Conservation (phyloP, 1,140 invertebrate genomes). For the Plutomurus gul region DNA sequence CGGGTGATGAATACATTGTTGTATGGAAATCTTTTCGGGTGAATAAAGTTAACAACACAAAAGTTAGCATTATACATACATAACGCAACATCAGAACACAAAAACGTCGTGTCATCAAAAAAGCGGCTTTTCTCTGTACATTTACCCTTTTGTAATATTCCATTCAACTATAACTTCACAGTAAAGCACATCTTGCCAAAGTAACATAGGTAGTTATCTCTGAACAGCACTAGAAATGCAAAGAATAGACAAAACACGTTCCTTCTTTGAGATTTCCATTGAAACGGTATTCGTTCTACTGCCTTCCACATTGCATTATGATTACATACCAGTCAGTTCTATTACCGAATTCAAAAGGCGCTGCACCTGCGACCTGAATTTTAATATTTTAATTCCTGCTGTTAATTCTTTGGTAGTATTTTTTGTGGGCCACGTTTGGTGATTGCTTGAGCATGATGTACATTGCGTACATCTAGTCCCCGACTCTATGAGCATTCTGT, state of each 20-base stretch:
- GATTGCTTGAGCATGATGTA: no score
- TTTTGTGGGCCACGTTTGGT: no score
- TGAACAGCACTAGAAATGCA: not conserved
- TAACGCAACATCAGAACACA: not conserved
- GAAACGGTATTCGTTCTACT: not conserved
- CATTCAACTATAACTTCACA: constrained; percentile 8
- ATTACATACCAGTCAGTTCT: not conserved
- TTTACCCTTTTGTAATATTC: constrained; percentile 14
- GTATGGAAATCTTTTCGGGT: not conserved
- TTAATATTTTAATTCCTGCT: constrained; percentile 28
- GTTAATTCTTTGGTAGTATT: no score
- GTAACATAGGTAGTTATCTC: no score
- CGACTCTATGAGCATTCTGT: no score
- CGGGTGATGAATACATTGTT: no score
- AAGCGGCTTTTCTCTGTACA: constrained; percentile 15
- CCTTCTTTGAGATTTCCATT: not conserved
- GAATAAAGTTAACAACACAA: not conserved
- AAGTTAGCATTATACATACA: not conserved
- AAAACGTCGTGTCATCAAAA: constrained; percentile 19
- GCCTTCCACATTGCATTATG: no score
- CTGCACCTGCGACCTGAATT: not conserved
- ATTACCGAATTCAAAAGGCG: not conserved
- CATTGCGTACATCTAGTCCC: no score
- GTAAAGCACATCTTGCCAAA: not conserved
- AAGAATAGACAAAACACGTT: not conserved